Evolutionary conservation across 2,888 invertebrate genomes (phyloP).

Genomic region (Microplitis manilae): DNA sequence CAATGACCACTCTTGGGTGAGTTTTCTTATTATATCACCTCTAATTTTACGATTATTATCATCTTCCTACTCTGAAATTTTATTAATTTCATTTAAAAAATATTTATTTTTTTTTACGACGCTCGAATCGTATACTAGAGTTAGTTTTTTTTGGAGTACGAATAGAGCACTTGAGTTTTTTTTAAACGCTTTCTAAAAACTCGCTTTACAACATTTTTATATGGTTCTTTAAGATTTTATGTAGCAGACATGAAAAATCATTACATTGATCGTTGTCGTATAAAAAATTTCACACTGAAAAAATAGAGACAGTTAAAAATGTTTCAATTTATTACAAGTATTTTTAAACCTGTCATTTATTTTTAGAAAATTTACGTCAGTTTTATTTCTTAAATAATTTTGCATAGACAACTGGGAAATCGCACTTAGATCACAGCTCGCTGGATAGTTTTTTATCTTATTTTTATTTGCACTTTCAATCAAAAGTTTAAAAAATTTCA

Average conservation of each 20-base stretch:
- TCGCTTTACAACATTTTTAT: not conserved
- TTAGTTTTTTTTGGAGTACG: conserved; percentile 48
- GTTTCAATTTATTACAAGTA: not conserved
- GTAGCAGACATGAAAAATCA: not conserved
- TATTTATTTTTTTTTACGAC: not conserved
- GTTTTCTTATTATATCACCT: conserved; percentile 68
- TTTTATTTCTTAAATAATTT: conserved; percentile 64
- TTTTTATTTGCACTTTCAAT: too few species aligned
- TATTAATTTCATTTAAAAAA: not conserved
- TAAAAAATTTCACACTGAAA: not conserved
- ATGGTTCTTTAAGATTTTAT: not conserved
- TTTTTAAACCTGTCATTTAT: conserved; percentile 3
- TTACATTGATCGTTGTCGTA: not conserved
- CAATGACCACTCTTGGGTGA: conserved; percentile 99
- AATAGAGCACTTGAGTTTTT: not conserved
- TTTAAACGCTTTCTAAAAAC: not conserved
- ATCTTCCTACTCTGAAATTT: not conserved
- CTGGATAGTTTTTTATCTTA: too few species aligned
- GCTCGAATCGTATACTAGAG: conserved; percentile 36
- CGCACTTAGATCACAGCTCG: conserved; percentile 28
- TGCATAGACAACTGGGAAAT: conserved; percentile 62
- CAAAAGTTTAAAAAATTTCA: too few species aligned
- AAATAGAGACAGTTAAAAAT: not conserved
- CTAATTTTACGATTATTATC: too few species aligned
- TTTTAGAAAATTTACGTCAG: conserved; percentile 61